Evolutionary conservation across 1,140 invertebrate species (phyloP).

Genomic region (Ganaspis sp.): DNA sequence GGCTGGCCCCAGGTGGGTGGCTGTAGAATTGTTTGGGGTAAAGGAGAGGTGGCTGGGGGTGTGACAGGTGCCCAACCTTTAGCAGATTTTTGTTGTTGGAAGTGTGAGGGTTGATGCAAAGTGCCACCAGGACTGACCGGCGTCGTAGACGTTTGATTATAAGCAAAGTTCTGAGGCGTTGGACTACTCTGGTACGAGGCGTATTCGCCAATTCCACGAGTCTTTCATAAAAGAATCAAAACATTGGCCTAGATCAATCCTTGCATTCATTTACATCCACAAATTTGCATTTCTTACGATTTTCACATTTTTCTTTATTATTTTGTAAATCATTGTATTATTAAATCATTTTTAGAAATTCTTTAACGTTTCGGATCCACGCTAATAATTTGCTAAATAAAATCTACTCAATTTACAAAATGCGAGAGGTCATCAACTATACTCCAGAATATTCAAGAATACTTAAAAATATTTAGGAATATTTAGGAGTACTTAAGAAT

Average conservation of each 20-base stretch:
- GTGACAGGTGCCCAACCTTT: slow-evolving; percentile 69
- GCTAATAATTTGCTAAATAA: too few relatives aligned
- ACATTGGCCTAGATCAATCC: slow-evolving; percentile 34
- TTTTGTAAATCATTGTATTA: too few relatives aligned
- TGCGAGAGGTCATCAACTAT: too few relatives aligned
- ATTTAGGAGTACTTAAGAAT: too few relatives aligned
- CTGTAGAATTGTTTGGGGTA: slow-evolving; percentile 67
- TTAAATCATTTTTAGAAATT: too few relatives aligned
- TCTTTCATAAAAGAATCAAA: slow-evolving; percentile 62
- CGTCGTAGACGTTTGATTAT: slow-evolving; percentile 62
- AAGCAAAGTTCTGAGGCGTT: slow-evolving; percentile 56
- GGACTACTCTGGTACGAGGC: slow-evolving; percentile 68
- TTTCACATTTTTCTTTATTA: background rate
- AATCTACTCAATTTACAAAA: too few relatives aligned
- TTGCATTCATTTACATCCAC: slow-evolving; percentile 30
- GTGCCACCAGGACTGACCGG: slow-evolving; percentile 61
- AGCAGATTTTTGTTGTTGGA: slow-evolving; percentile 52
- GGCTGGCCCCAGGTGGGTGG: slow-evolving; percentile 66
- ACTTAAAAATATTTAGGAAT: too few relatives aligned
- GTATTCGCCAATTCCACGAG: slow-evolving; percentile 69
- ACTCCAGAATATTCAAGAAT: too few relatives aligned
- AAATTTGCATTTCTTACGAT: slow-evolving; percentile 5
- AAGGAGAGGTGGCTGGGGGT: slow-evolving; percentile 72
- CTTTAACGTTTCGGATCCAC: too few relatives aligned
- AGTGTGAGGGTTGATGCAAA: slow-evolving; percentile 66